phyloP scores from a whole-genome alignment of 92 coral and sea anemone species.

The Zoanthus sociatus region DNA sequence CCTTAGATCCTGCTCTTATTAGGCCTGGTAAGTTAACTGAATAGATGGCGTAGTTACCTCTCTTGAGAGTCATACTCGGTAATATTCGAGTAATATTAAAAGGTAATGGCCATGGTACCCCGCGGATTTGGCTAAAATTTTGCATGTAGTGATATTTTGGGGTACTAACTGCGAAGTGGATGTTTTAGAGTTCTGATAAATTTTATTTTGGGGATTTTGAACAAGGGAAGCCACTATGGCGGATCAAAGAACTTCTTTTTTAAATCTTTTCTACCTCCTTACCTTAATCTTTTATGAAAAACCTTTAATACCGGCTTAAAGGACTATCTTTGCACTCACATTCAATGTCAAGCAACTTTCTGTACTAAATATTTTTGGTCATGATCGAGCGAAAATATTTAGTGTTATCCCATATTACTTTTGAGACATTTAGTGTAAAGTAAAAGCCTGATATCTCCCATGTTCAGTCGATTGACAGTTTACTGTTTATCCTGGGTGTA shows the following conservation, averaged over 20 bases:
- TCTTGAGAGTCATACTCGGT: too few species aligned
- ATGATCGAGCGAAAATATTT: slow-evolving; percentile 18
- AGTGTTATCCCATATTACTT: slow-evolving; percentile 8
- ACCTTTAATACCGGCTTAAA: slow-evolving; percentile 23
- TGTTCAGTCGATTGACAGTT: slow-evolving; percentile 33
- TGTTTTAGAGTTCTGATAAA: too few species aligned
- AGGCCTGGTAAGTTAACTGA: slow-evolving; percentile 77
- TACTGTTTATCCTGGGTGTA: not conserved
- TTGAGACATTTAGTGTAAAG: slow-evolving; percentile 15
- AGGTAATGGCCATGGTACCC: too few species aligned
- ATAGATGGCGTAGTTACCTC: too few species aligned
- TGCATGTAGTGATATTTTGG: too few species aligned
- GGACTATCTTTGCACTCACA: slow-evolving; percentile 16
- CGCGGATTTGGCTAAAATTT: too few species aligned
- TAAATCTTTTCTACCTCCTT: slow-evolving; percentile 14
- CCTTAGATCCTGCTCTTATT: slow-evolving; percentile 96
- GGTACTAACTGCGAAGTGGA: too few species aligned
- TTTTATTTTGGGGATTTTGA: too few species aligned
- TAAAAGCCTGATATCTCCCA: slow-evolving; percentile 33
- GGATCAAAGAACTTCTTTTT: slow-evolving; percentile 31
- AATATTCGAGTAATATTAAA: too few species aligned
- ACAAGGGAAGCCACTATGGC: slow-evolving; percentile 3
- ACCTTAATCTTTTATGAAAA: slow-evolving; percentile 34
- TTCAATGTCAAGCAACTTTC: slow-evolving; percentile 24
- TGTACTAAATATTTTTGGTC: slow-evolving; percentile 39